A percentile compares a stretch with the other conserved stretches of the same genome.
Conservation (phyloP, 2,113 vertebrate species). For the Python bivittatus region DNA sequence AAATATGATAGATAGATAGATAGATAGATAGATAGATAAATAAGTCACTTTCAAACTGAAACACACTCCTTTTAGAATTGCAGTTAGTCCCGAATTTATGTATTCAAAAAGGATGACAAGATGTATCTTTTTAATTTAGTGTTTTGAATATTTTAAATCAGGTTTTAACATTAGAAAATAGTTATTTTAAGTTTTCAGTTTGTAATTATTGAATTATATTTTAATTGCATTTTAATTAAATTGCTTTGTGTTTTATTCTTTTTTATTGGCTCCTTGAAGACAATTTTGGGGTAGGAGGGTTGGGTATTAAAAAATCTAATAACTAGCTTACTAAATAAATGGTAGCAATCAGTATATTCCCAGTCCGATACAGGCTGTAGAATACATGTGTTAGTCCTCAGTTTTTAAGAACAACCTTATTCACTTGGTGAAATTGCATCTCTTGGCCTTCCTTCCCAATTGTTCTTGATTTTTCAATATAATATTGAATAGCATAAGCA, state of each 20-base stretch:
- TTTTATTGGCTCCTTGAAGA: background rate
- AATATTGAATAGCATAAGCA: background rate
- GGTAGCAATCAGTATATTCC: background rate
- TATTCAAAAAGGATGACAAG: background rate
- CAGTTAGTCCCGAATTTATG: background rate
- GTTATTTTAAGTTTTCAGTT: background rate
- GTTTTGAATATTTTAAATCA: background rate
- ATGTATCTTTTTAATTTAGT: background rate
- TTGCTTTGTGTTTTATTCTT: background rate
- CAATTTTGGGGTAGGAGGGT: background rate
- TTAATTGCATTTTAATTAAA: background rate
- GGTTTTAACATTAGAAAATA: background rate
- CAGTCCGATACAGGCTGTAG: background rate
- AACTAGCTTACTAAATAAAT: background rate
- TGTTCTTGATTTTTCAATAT: background rate
- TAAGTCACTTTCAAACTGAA: background rate
- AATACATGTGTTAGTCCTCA: background rate
- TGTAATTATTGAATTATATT: constrained; percentile 1
- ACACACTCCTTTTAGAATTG: background rate
- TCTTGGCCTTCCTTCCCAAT: background rate
- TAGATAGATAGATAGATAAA: too few relatives aligned
- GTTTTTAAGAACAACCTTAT: background rate
- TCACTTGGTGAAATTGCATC: background rate
- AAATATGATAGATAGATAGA: too few relatives aligned
- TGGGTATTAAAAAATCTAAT: background rate